Base-by-base conservation (phyloP, 2,888 invertebrate species). In the Petrolisthes cinctipes region DNA sequence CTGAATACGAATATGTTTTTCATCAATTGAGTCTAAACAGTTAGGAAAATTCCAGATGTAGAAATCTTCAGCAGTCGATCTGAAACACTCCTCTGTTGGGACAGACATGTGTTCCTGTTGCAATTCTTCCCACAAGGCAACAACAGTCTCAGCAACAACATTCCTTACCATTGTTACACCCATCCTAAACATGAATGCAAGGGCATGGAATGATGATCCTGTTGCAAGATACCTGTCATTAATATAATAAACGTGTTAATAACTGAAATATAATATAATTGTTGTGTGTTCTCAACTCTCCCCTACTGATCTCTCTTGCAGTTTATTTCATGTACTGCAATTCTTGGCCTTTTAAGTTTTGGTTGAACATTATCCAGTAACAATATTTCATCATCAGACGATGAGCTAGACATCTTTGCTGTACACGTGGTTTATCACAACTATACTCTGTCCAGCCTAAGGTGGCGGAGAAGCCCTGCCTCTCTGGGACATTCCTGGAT, bases 41-140 rank as follows among this genome's bases (percentile, higher is more conserved):
- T 92, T 91, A 51, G 88, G 91, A 83, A 91, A 92, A 76, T 92
- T 91, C 91, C 91, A 92, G 37, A 79, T 86, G 54, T 81, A 89
- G 73, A 90, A 89, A 23, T 83, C 89, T 71, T 61, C 81, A 80
- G 76, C 80, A 23, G 83, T 86, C 57, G 14, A 66, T 68, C 68
- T 79, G 68, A 68, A 83, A n/a, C 66, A 54, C 61, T 61, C 61
- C 61, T 61, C 61, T 61, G 61, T 61, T 61, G 61, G 61, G 9
- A 61, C 9, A 17, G 56, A 6, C 82, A 76, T 82, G 78, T 86
- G 83, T 57, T 83, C 76, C 37, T 82, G 51, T 14, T 82, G 82
- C 66, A 76, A 56, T 66, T 86, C 76, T 75, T 75, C 82, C 82
- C 82, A 86, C 61, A 82, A 37, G 82, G 82, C 86, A 57, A 66